These are phyloP conservation scores for Nixonia krombeini DNA, from an alignment of 1,140 invertebrate genomes.

Conservation along the genomic window DNA sequence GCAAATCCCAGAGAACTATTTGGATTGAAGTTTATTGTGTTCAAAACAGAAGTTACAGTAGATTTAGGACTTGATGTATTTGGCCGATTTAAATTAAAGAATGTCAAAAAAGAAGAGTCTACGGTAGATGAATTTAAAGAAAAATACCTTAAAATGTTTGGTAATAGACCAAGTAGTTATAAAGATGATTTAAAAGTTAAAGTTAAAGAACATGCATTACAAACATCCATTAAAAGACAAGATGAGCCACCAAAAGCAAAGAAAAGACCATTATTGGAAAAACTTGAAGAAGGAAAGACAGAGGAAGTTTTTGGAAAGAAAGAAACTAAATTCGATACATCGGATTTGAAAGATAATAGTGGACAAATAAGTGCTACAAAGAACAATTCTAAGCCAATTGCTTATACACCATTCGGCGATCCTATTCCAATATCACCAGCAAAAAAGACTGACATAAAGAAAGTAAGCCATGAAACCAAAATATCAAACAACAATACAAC, in stretches of 20 bases:
- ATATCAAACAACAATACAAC: conserved; percentile 8
- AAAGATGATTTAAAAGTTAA: conserved; percentile 53
- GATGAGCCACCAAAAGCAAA: conserved; percentile 48
- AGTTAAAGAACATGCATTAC: conserved; percentile 45
- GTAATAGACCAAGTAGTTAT: conserved; percentile 48
- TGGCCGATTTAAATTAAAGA: conserved; percentile 64
- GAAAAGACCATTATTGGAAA: conserved; percentile 55
- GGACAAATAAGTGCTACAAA: neutral
- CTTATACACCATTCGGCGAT: conserved; percentile 27
- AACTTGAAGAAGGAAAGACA: conserved; percentile 53
- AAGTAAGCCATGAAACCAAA: too few species aligned
- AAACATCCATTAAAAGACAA: conserved; percentile 56
- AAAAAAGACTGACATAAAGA: conserved; percentile 12
- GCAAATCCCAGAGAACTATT: conserved; percentile 64
- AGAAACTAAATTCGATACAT: too few species aligned
- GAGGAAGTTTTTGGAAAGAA: conserved; percentile 51
- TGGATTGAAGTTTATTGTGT: conserved; percentile 58
- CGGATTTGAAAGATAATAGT: conserved; percentile 6
- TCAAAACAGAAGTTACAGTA: conserved; percentile 59
- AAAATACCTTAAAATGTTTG: conserved; percentile 52
- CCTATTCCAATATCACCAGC: neutral
- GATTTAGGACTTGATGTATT: conserved; percentile 63
- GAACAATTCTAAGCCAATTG: too few species aligned
- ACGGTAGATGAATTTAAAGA: conserved; percentile 56
- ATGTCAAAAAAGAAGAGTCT: conserved; percentile 25